Evolutionary conservation across 2,113 vertebrate genomes (phyloP).

Genomic region (Ranitomeya variabilis): DNA sequence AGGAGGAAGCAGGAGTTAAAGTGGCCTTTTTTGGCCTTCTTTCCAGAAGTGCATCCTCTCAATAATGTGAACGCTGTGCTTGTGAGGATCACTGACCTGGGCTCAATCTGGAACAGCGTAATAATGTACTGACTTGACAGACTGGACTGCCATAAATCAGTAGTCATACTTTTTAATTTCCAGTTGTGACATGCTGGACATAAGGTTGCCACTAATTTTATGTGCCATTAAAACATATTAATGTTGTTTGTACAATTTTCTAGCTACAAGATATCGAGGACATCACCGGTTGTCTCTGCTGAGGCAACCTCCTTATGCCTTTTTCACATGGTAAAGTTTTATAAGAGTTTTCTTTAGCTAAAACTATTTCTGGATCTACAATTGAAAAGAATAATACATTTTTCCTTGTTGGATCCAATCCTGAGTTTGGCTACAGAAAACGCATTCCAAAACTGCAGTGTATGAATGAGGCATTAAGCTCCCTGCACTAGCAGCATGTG

Average conservation of each 20-base stretch:
- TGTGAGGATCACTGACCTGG: slow-evolving; percentile 28
- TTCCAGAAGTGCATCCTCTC: background rate
- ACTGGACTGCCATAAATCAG: slow-evolving; percentile 10
- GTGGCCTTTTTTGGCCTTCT: background rate
- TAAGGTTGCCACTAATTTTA: slow-evolving; percentile 48
- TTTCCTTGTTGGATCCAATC: background rate
- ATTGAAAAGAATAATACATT: background rate
- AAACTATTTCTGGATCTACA: background rate
- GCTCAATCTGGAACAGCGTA: background rate
- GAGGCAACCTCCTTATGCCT: background rate
- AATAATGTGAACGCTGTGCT: background rate
- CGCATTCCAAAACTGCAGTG: background rate
- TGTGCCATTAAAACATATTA: slow-evolving; percentile 38
- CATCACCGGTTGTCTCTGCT: background rate
- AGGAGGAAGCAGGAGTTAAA: background rate
- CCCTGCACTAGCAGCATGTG: background rate
- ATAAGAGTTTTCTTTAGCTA: background rate
- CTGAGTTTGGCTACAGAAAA: background rate
- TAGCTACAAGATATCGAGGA: background rate
- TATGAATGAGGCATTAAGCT: background rate
- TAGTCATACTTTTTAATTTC: slow-evolving; percentile 14
- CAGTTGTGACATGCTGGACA: background rate
- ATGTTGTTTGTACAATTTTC: background rate
- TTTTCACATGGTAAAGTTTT: background rate
- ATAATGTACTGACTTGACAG: background rate